Conservation (phyloP, 2,113 vertebrate species). For the Nyctibius bracteatus region DNA sequence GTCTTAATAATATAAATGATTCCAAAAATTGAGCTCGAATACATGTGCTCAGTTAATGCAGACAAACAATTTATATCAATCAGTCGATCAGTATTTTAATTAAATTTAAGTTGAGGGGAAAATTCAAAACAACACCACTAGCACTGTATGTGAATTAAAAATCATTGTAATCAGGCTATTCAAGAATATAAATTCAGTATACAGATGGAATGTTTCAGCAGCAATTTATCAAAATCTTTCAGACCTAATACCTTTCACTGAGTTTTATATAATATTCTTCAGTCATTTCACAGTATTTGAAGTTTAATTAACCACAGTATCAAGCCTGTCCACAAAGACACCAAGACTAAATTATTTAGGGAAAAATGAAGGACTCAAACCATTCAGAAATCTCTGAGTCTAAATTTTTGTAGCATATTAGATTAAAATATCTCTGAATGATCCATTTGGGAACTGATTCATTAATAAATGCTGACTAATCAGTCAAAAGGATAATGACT, state of each 20-base stretch:
- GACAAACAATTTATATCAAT: neutral
- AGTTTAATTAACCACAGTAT: conserved; percentile 58
- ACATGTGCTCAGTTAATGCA: neutral
- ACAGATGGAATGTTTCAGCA: conserved; percentile 27
- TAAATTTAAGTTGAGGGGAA: conserved; percentile 5
- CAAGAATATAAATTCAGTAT: conserved; percentile 7
- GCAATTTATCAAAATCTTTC: conserved; percentile 46
- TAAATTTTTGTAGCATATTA: neutral
- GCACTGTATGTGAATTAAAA: conserved; percentile 13
- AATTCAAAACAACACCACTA: conserved; percentile 9
- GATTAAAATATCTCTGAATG: neutral
- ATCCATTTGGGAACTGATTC: neutral
- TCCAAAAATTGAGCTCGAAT: neutral
- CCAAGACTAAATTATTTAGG: neutral
- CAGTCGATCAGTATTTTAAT: conserved; percentile 31
- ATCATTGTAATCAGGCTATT: conserved; percentile 22
- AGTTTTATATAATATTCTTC: conserved; percentile 21
- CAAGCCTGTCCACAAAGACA: conserved; percentile 23
- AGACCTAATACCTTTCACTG: neutral
- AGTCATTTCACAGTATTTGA: conserved; percentile 23
- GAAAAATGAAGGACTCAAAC: neutral
- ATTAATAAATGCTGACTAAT: conserved; percentile 15
- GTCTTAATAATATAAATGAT: neutral
- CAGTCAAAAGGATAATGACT: neutral
- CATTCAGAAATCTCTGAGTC: neutral